Evolutionary conservation across 2,888 invertebrate genomes (phyloP), one percentile per base, ranked within the genome.

Genomic region (Metalampra italica): DNA sequence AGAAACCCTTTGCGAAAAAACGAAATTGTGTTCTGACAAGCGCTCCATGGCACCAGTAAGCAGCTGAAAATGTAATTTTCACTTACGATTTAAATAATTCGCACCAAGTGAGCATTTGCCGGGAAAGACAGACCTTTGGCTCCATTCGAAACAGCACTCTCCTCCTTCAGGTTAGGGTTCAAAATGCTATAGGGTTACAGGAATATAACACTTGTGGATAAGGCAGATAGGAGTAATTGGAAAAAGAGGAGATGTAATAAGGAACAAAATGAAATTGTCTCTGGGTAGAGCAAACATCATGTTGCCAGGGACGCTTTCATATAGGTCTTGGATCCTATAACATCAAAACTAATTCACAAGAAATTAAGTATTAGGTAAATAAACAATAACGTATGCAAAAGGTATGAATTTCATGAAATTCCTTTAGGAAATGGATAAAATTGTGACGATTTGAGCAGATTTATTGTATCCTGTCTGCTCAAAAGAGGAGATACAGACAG

Each of bases 181-280:
- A 34, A 48, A 44, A 44, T 40, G 48, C 0, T 8, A 14, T 14
- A 5, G 22, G 39, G 7, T 14, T 9, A 14, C 15, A 12, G 9
- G 39, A 32, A 34, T 30, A 44, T 38, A 32, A 44, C 29, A 22
- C 40, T 22, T 41, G 13, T 39, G 40, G 41, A 43, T 43, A 49
- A 46, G 32, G 39, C 22, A 50, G 42, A 45, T 43, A 32, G 42
- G 15, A 36, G 45, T 49, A 49, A 50, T 46, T 46, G 46, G 46
- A 43, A 50, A 50, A 43, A 39, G 38, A 49, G 45, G 45, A 42
- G n/a, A 43, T 36, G 47, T 47, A 42, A 42, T 36, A 47, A 39
- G 42, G 46, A 22, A 32, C 13, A 36, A 13, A 42, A 42, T 47
- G 36, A 43, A 42, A 47, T 47, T 47, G 47, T 39, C 13, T 9